Base-by-base conservation (phyloP, 2,888 invertebrate genomes). In the Candidula unifasciata region DNA sequence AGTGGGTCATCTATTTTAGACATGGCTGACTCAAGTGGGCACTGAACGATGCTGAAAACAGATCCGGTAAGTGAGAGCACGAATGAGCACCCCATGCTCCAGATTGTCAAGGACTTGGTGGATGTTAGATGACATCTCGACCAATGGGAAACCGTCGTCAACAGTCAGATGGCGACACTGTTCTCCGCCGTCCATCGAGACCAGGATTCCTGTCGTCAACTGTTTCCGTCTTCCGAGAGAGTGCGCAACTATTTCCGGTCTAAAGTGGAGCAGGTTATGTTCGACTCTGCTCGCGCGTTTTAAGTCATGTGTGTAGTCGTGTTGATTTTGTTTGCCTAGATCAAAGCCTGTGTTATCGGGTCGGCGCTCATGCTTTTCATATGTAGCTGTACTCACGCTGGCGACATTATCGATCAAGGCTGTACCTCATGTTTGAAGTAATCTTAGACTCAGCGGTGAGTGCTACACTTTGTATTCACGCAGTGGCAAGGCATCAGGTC, bases 131-230 rank as follows among this genome's bases (percentile, higher is more conserved):
- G 60, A 35, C 21, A 64, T 30, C 21, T 60, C 21, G 60, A 44
- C 82, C 82, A 82, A 82, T 68, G 76, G 66, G 76, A 82, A 74
- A 64, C 44, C 8, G 57, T 5, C 3, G 52, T 18, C 30, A 54
- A 77, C 54, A 52, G 68, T 54, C 77, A 44, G 76, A 76, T 82
- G 82, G 82, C 82, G 82, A 76, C 82, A 82, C 82, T 18, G 68
- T 52, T 77, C 82, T 68, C 52, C 0, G n/a, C 8, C 52, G 37
- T 33, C 77, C 77, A 76, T 76, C 68, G 18, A 82, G 44, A 30
- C 82, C 69, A 82, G 82, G 82, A 82, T 77, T 82, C 54, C 30
- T 68, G 82, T 76, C 82, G 82, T 76, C 82, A 76, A 77, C 82
- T 68, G 82, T 77, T 82, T 82, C 82, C 82, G 76, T 52, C 77